Conservation (phyloP, 2,888 invertebrate species). For the Petrolisthes cinctipes region DNA sequence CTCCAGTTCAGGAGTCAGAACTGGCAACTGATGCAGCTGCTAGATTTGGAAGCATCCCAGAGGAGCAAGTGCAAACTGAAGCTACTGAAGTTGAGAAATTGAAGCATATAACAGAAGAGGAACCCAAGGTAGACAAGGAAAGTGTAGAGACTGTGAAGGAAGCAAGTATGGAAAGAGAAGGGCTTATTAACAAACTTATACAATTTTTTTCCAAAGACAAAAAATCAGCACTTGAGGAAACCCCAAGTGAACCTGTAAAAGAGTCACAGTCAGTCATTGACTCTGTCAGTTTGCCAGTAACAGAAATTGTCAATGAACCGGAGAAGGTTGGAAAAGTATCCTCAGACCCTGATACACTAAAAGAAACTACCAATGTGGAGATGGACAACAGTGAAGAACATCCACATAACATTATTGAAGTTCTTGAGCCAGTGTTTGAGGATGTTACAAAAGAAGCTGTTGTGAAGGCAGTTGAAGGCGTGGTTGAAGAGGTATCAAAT, state of each 20-base stretch:
- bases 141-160: neutral
- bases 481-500: constrained; percentile 19
- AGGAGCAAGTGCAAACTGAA: neutral
- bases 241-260: neutral
- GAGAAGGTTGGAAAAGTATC: neutral
- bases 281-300: neutral
- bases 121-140: neutral
- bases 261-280: neutral
- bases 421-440: constrained; percentile 15
- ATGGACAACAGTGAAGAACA: neutral
- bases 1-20: too few relatives aligned
- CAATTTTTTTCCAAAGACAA: constrained; percentile 23
- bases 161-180: constrained; percentile 12
- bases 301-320: neutral
- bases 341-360: neutral
- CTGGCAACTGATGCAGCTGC: too few relatives aligned
- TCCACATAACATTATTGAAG: constrained; percentile 12
- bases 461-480: constrained; percentile 13
- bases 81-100: neutral
- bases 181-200: constrained; percentile 32
- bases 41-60: too few relatives aligned
- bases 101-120: neutral
- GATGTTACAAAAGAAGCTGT: constrained; percentile 23
- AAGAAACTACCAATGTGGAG: neutral
- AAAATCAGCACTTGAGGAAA: neutral